Evolutionary conservation across 2,797 vertebrate genomes (phyloP), one percentile per base, ranked within the genome.

Genomic region (Myiotriccus ornatus): DNA sequence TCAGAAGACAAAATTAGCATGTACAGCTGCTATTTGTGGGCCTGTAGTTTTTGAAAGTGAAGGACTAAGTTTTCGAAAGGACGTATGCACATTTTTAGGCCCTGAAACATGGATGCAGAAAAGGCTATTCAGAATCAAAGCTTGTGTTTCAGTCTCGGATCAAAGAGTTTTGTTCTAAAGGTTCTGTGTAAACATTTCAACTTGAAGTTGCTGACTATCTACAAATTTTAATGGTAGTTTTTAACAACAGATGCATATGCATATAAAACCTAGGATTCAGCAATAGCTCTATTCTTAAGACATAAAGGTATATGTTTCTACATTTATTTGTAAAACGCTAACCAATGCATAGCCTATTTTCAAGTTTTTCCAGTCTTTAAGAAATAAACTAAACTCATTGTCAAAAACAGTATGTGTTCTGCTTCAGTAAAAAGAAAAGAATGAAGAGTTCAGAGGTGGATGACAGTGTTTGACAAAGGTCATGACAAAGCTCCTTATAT

Each of bases 1-100:
- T 95, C 91, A 81, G 90, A 89, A 92, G 94, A 81, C 90, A 96
- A 95, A 96, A 95, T 95, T 95, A 96, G 92, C 89, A 78, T 69
- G 41, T 81, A 96, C 93, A 96, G 94, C 93, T 97, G 93, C 84
- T 95, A 96, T 95, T 96, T 96, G 87, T 89, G 83, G 92, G 85
- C 57, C 73, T 81, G 53, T 89, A 83, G 79, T 90, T 93, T 95
- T 87, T 91, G 76, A 93, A 95, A 92, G 87, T 50, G 87, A 89
- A 89, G 79, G 65, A 91, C 68, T 94, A 95, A 94, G 73, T 94
- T 93, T 95, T 91, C 53, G 86, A 93, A 96, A 96, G 55, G 68
- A 88, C 94, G 69, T 78, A 87, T 78, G 84, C 43, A 85, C 82
- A 94, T 62, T 95, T 95, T 94, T 92, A 91, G 89, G 79, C 44